Percentiles rank a stretch among this genome's conserved stretches.
Evolutionary conservation across 2,113 vertebrate genomes (phyloP).

Genomic region (Ciconia maguari): DNA sequence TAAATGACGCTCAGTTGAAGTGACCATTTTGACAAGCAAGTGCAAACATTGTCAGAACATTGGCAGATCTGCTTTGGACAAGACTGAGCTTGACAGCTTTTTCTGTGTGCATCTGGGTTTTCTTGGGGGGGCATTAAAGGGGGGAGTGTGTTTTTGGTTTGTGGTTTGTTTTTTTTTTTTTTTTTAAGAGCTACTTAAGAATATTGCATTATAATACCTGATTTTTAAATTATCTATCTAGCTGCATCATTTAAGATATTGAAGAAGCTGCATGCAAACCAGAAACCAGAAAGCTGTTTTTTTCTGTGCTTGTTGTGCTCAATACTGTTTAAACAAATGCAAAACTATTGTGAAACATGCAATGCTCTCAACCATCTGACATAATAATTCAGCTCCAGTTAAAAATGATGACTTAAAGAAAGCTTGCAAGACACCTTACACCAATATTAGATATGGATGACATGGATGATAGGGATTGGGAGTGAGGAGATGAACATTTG

Average conservation of each 20-base stretch:
- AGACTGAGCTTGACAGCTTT: conserved; percentile 54
- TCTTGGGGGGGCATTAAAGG: neutral
- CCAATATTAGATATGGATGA: neutral
- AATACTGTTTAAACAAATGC: neutral
- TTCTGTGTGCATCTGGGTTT: conserved; percentile 37
- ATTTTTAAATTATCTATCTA: neutral
- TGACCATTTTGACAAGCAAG: conserved; percentile 64
- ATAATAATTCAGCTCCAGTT: conserved; percentile 1
- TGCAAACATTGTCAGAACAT: conserved; percentile 60
- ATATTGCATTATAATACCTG: neutral
- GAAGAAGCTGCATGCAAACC: neutral
- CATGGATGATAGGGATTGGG: neutral
- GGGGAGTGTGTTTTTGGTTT: neutral
- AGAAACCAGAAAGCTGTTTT: neutral
- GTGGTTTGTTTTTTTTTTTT: neutral
- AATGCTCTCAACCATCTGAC: neutral
- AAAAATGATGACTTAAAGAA: neutral
- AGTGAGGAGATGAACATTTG: neutral
- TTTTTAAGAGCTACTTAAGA: neutral
- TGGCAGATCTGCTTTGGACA: conserved; percentile 52
- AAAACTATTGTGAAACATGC: neutral
- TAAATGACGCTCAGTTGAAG: conserved; percentile 51
- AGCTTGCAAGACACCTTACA: neutral
- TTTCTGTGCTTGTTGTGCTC: neutral
- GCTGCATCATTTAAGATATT: neutral